Conservation (phyloP, 2,888 invertebrate genomes). For the Sarcophaga subvicina region DNA sequence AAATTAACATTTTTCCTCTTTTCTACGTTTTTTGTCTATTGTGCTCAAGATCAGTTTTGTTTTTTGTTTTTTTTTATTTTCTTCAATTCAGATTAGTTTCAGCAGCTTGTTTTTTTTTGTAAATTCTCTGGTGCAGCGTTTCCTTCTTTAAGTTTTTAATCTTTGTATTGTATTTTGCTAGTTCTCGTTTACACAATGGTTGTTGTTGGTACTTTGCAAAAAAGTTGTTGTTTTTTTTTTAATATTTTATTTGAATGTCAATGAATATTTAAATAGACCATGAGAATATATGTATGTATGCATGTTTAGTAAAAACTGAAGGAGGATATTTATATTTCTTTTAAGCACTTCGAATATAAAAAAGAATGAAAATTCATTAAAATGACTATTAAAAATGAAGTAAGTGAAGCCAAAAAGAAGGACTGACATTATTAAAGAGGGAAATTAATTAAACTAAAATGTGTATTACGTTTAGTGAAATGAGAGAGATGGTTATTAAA, state of each 20-base stretch:
- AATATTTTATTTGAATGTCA: constrained; percentile 56
- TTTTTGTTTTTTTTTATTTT: too few relatives aligned
- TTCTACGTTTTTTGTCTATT: neutral
- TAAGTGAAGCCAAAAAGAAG: constrained; percentile 9
- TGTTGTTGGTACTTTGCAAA: neutral
- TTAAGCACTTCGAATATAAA: constrained; percentile 43
- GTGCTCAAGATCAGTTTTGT: neutral
- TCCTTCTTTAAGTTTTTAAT: constrained; percentile 7
- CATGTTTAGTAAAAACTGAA: constrained; percentile 5
- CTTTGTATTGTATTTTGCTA: neutral
- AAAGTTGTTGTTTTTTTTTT: neutral
- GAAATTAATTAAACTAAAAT: constrained; percentile 60
- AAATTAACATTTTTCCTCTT: constrained; percentile 9
- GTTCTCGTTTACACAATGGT: constrained; percentile 5
- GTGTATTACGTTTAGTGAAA: constrained; percentile 11
- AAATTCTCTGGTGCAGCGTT: neutral
- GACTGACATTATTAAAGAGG: constrained; percentile 16
- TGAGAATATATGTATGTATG: constrained; percentile 39
- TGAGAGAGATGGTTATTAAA: too few relatives aligned
- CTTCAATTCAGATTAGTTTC: too few relatives aligned
- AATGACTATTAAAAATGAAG: constrained; percentile 43
- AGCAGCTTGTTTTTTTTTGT: constrained; percentile 7
- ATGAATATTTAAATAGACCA: constrained; percentile 65
- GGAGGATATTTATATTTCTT: constrained; percentile 38
- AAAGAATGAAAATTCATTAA: constrained; percentile 59